phyloP scores from a whole-genome alignment of 37 sponge, comb jelly and placozoan genomes.

The Tethya wilhelma region DNA sequence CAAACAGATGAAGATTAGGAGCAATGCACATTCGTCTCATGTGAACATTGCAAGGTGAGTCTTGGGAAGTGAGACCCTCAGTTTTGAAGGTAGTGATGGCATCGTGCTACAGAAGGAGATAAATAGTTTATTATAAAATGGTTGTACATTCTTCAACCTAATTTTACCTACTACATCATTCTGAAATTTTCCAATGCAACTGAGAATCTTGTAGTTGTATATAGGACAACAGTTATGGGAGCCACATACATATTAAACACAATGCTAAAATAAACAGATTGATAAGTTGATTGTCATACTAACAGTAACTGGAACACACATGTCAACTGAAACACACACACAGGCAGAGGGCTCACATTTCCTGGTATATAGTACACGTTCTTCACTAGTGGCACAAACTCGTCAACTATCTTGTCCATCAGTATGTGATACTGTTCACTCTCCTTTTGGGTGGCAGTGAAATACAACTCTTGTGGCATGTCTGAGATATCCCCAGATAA shows the following conservation, averaged over 20 bases:
- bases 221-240: too few relatives aligned
- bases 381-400: constrained; percentile 21
- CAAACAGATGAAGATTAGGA: constrained; percentile 61
- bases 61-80: background rate
- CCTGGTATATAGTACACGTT: constrained; percentile 86
- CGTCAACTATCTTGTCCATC: constrained; percentile 41
- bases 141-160: too few relatives aligned
- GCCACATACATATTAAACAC: too few relatives aligned
- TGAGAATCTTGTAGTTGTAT: too few relatives aligned
- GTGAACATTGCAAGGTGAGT: constrained; percentile 77
- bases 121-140: too few relatives aligned
- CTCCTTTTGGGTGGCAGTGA: constrained; percentile 29
- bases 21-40: constrained; percentile 45
- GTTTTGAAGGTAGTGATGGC: constrained; percentile 35
- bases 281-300: too few relatives aligned
- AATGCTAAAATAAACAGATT: too few relatives aligned
- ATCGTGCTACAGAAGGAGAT: too few relatives aligned
- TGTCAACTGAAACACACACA: too few relatives aligned
- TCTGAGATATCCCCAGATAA: constrained; percentile 85
- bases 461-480: constrained; percentile 62
- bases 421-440: constrained; percentile 34
- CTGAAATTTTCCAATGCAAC: too few relatives aligned
- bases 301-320: too few relatives aligned
- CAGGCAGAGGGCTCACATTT: constrained; percentile 88
- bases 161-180: too few relatives aligned